Evolutionary conservation across 2,797 vertebrate species (phyloP).

Genomic region (Siniperca obscura): DNA sequence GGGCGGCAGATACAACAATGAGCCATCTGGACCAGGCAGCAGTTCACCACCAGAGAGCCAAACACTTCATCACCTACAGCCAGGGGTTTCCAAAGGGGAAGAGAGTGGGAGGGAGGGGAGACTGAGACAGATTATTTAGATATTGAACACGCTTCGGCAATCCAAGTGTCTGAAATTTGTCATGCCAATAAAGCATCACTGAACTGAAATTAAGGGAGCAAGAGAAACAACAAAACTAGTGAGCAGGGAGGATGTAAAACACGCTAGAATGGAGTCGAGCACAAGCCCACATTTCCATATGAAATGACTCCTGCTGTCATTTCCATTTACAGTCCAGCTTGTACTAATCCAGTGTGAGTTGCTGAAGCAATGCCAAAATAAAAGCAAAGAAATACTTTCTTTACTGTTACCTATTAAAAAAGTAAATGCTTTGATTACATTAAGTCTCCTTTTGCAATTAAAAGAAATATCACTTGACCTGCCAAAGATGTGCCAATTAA

Average conservation of each 20-base stretch:
- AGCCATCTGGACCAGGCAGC: slow-evolving; percentile 76
- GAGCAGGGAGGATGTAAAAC: slow-evolving; percentile 6
- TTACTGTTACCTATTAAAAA: neutral
- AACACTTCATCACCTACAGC: slow-evolving; percentile 66
- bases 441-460: neutral
- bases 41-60: slow-evolving; percentile 62
- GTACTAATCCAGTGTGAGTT: slow-evolving; percentile 1
- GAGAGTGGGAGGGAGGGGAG: neutral
- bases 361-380: slow-evolving; percentile 3
- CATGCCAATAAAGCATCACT: slow-evolving; percentile 16
- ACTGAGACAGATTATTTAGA: slow-evolving; percentile 38
- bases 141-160: slow-evolving; percentile 25
- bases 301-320: slow-evolving; percentile 39
- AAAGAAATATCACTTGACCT: neutral
- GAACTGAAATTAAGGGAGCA: slow-evolving; percentile 12
- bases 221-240: slow-evolving; percentile 22
- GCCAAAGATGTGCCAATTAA: neutral
- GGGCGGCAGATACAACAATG: slow-evolving; percentile 71
- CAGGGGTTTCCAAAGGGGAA: slow-evolving; percentile 50
- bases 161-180: slow-evolving; percentile 26
- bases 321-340: neutral
- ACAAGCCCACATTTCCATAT: slow-evolving; percentile 53
- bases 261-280: neutral
- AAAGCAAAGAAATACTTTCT: slow-evolving; percentile 4
- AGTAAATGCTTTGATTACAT: neutral